These are phyloP conservation scores for Diploptera punctata DNA, from an alignment of 2,888 invertebrate genomes.

Conservation along the genomic window DNA sequence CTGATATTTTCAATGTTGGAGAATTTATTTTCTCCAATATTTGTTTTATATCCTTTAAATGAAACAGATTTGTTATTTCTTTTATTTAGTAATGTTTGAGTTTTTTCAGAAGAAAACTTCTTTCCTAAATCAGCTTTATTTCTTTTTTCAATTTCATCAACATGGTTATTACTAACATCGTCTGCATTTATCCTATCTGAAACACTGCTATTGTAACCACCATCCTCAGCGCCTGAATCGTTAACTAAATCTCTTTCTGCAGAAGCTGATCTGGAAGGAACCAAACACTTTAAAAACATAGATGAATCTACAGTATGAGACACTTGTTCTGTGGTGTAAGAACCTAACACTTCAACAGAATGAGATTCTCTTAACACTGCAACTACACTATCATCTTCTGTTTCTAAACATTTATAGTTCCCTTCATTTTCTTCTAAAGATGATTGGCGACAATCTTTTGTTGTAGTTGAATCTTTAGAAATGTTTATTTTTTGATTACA, in stretches of 20 bases:
- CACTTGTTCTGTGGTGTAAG: background rate
- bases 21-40: background rate
- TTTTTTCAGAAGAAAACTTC: background rate
- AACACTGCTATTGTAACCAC: background rate
- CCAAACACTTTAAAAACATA: background rate
- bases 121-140: background rate
- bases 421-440: background rate
- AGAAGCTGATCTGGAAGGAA: background rate
- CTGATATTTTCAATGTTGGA: background rate
- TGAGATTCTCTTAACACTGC: slow-evolving; percentile 14
- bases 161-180: background rate
- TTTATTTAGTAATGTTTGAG: background rate
- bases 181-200: slow-evolving; percentile 7
- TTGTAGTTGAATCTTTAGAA: background rate
- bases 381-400: background rate
- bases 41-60: background rate
- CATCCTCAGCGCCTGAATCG: slow-evolving; percentile 17
- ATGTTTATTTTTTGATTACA: background rate
- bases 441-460: background rate
- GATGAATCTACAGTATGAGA: background rate
- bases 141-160: background rate
- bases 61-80: slow-evolving; percentile 12
- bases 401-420: background rate
- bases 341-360: slow-evolving; percentile 32
- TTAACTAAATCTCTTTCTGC: background rate